Percentiles rank a stretch among this genome's conserved stretches.
These are phyloP conservation scores for Dromiciops gliroides DNA, from an alignment of 2,113 vertebrate genomes.

Conservation along the genomic window DNA sequence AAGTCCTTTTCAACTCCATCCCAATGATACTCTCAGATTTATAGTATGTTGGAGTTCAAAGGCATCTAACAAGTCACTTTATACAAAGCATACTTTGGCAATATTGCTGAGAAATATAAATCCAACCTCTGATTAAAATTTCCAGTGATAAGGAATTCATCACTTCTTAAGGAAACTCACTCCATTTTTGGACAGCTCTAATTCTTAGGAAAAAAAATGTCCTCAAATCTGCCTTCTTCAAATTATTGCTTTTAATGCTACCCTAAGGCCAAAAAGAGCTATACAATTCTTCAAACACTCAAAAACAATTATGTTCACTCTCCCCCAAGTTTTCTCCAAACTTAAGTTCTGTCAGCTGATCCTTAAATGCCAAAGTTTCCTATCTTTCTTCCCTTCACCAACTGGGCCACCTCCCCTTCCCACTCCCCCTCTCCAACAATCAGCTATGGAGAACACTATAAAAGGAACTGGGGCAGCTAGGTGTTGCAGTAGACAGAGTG, in stretches of 20 bases:
- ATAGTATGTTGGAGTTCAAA: background rate
- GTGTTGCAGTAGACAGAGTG: too few relatives aligned
- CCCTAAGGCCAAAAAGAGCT: background rate
- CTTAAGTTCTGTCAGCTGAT: background rate
- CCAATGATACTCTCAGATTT: background rate
- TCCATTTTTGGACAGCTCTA: too few relatives aligned
- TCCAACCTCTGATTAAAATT: background rate
- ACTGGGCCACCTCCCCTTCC: background rate
- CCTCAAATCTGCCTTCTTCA: background rate
- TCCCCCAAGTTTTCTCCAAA: background rate
- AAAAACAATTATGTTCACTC: background rate
- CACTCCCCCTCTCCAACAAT: background rate
- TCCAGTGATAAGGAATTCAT: background rate
- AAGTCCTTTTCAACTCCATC: background rate
- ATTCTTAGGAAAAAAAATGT: too few relatives aligned
- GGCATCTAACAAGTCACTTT: background rate
- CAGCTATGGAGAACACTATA: background rate
- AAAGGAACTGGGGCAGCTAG: background rate
- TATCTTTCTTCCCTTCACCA: background rate
- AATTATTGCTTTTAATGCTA: background rate
- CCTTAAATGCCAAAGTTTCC: slow-evolving; percentile 4
- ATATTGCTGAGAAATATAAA: background rate
- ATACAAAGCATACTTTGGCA: background rate
- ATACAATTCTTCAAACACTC: background rate
- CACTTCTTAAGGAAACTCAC: background rate